Percentiles rank a stretch among this genome's conserved stretches.
phyloP scores from a whole-genome alignment of 2,888 invertebrate genomes.

The Tholera decimalis region DNA sequence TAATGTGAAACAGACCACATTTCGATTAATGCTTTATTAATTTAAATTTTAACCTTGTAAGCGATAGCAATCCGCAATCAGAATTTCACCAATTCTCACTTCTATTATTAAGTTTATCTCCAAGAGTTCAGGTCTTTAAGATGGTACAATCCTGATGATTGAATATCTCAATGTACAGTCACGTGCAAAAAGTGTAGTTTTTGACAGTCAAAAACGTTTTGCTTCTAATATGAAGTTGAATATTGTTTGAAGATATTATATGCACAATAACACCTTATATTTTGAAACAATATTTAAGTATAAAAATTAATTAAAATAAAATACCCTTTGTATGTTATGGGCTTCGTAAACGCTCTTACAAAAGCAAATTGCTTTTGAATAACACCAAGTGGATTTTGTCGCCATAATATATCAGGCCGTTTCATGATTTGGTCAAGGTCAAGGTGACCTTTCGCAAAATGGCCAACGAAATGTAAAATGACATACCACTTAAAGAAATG shows the following conservation, averaged over 20 bases:
- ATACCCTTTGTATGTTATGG: no score
- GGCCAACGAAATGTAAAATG: no score
- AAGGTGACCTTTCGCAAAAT: no score
- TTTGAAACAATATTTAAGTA: not conserved
- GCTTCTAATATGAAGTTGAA: not conserved
- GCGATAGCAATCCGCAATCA: not conserved
- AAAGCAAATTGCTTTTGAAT: not conserved
- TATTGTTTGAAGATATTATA: not conserved
- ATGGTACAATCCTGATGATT: constrained; percentile 22
- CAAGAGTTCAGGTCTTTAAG: constrained; percentile 26
- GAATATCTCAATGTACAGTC: constrained; percentile 14
- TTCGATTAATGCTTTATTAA: not conserved
- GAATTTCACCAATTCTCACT: not conserved
- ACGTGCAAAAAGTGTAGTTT: constrained; percentile 20
- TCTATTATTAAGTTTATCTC: not conserved
- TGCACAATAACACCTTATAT: not conserved
- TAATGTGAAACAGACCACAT: not conserved
- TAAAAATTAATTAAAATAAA: not conserved
- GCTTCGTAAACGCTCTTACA: not conserved
- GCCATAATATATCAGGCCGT: not conserved
- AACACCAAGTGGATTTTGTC: not conserved
- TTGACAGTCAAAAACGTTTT: not conserved
- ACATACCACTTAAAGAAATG: not conserved
- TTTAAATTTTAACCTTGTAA: not conserved
- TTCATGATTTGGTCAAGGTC: not conserved